Evolutionary conservation across 2,888 invertebrate species (phyloP), one percentile per base, ranked within the genome.

Genomic region (Parasteatoda lunata): DNA sequence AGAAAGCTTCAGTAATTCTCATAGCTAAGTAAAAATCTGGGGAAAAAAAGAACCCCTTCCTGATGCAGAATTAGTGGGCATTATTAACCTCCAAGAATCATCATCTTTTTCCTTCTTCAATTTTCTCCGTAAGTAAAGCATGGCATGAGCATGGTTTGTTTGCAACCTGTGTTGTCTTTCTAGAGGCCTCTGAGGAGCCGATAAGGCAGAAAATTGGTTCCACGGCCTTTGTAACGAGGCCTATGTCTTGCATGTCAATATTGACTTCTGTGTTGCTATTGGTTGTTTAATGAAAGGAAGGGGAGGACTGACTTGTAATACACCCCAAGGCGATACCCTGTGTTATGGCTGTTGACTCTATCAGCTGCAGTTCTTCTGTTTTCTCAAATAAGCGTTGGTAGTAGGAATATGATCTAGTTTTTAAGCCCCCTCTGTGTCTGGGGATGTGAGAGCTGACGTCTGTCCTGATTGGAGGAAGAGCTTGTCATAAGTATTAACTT

Each of bases 151-250:
- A 52, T 30, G 65, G 77, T 84, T 82, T 77, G 83, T 77, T 77
- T 71, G 83, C 77, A 66, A 52, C 70, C 47, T 84, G 52, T 84
- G 83, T 84, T 84, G 83, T 77, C 71, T 77, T 82, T 82, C 69
- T 64, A 64, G 69, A 64, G 82, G 45, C 11, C 65, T 75, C 75
- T 30, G 47, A 48, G 5, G 49, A 81, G 75, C 77, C 77, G 71
- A 84, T 84, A 84, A 84, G 83, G 66, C 83, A 84, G 83, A 84
- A 84, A 84, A 84, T 84, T 84, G 83, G 77, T 70, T 84, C 72
- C 64, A 30, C 52, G 11, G 83, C 71, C 11, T 65, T 82, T 77
- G 77, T 72, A 77, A 84, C 77, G 71, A 49, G 48, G 76, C 76
- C 77, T 77, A 77, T 71, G 77, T 77, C 66, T 71, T 64, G 83